Evolutionary conservation across 1,140 invertebrate species (phyloP).

Genomic region (Popillia japonica): DNA sequence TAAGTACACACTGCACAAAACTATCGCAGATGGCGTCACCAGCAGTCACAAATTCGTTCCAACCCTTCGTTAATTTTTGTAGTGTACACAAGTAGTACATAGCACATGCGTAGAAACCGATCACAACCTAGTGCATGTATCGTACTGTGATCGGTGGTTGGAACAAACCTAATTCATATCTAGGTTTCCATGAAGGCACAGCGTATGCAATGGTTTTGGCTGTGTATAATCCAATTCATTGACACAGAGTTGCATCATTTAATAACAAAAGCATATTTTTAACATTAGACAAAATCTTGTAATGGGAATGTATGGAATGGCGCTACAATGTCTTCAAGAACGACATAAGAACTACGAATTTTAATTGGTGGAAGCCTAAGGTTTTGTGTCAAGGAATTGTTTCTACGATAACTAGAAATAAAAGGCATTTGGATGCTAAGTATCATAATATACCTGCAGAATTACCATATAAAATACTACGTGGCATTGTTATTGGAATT

Average conservation of each 20-base stretch:
- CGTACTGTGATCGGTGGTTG: too few relatives aligned
- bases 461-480: conserved; percentile 83
- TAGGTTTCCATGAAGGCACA: conserved; percentile 86
- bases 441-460: conserved; percentile 84
- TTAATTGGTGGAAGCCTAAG: conserved; percentile 81
- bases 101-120: too few relatives aligned
- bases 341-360: conserved; percentile 76
- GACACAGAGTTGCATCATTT: conserved; percentile 76
- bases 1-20: too few relatives aligned
- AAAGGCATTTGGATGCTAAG: conserved; percentile 83
- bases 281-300: neutral
- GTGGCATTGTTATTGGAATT: conserved; percentile 85
- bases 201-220: conserved; percentile 86
- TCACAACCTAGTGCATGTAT: too few relatives aligned
- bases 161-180: neutral
- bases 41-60: too few relatives aligned
- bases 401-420: conserved; percentile 73
- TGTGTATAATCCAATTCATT: conserved; percentile 76
- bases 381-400: conserved; percentile 76
- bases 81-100: too few relatives aligned
- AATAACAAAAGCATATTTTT: conserved; percentile 63
- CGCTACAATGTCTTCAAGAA: conserved; percentile 80
- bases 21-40: too few relatives aligned
- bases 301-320: conserved; percentile 66
- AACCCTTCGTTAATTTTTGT: too few relatives aligned